Evolutionary conservation across 2,888 invertebrate genomes (phyloP), one percentile per base, ranked within the genome.

Genomic region (Nasonovia ribisnigri): DNA sequence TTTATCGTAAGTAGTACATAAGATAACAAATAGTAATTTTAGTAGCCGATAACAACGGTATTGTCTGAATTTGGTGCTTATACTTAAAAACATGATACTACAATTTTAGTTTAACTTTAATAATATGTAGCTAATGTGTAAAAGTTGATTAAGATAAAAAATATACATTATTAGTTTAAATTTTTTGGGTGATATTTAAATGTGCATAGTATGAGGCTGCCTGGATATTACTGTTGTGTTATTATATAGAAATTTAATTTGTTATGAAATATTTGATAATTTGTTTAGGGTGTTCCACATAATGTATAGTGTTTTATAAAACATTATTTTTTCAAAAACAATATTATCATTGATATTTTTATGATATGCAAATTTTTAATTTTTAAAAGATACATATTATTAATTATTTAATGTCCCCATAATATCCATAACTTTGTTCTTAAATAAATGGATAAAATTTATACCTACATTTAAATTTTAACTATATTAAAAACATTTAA

Each of bases 11-110:
- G 20, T 87, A 87, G 36, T 42, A 43, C 29, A 16, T 87, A 92
- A 87, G 87, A 88, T 88, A 43, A 43, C 60, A 67, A 77, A 77
- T 77, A 77, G 77, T 77, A 77, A 77, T 77, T 36, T 67, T 88
- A 48, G 77, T 84, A 20, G 77, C 92, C 92, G 92, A 88, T 92
- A 60, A 46, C 20, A 51, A 91, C 88, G 93, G 93, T 48, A 86
- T 60, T 93, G 93, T 93, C 93, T 90, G 90, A 93, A 93, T 86
- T 93, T 93, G 93, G 93, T 90, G 93, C 93, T 93, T 93, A 93
- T 90, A 93, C 90, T 90, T 93, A 86, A 90, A 92, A 88, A 88
- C 54, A 88, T 26, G 86, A 87, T 60, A 87, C 87, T 87, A 87
- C 60, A 51, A 46, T 48, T 51, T 88, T 77, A 77, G 77, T 77